These are phyloP conservation scores for Musca domestica DNA, from an alignment of 1,140 invertebrate species.

Conservation along the genomic window DNA sequence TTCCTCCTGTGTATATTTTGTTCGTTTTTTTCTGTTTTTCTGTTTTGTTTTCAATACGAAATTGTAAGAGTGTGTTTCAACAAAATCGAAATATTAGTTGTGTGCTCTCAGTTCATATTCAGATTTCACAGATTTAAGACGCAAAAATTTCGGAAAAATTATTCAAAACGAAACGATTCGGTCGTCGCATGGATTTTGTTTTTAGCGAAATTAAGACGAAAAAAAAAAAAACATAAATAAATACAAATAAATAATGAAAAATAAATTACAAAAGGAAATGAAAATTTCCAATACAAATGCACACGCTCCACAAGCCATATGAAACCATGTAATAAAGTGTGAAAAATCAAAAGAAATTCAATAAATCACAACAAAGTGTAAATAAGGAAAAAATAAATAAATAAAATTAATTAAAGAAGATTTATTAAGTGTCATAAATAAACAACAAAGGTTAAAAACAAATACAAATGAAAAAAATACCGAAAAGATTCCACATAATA, in stretches of 20 bases:
- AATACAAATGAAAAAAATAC: background rate
- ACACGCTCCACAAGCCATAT: too few relatives aligned
- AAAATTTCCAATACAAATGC: too few relatives aligned
- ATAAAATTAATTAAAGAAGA: background rate
- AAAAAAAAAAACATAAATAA: background rate
- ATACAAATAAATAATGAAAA: background rate
- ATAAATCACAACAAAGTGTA: background rate
- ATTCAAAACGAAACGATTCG: background rate
- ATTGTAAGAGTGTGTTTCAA: conserved; percentile 17
- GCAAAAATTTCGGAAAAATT: conserved; percentile 7
- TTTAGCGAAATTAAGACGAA: conserved; percentile 9
- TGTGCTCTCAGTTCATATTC: conserved; percentile 18
- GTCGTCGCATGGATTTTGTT: background rate
- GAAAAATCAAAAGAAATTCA: too few relatives aligned
- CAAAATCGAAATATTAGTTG: conserved; percentile 3
- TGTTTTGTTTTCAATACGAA: background rate
- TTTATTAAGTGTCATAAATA: conserved; percentile 4
- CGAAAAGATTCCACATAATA: background rate
- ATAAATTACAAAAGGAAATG: too few relatives aligned
- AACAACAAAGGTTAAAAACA: background rate
- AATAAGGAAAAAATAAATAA: conserved; percentile 10
- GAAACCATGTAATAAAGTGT: too few relatives aligned
- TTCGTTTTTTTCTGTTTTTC: background rate
- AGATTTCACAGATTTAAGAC: conserved; percentile 21
- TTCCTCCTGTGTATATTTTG: conserved; percentile 5